A percentile compares a stretch with the other conserved stretches of the same genome.
These are phyloP conservation scores for Rallus crepitans DNA, from an alignment of 2,797 vertebrate genomes.

Conservation along the genomic window DNA sequence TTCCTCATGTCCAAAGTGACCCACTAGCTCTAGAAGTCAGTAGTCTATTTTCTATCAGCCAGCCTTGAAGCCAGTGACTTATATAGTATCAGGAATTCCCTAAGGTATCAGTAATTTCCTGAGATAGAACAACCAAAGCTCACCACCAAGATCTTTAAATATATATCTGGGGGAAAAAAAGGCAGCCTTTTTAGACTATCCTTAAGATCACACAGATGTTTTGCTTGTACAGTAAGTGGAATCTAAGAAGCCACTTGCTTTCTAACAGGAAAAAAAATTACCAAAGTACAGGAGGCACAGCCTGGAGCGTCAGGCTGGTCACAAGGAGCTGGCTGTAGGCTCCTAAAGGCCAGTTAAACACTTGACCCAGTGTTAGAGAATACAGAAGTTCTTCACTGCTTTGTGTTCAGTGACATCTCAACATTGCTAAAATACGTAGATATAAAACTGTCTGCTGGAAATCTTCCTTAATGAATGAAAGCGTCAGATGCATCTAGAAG, in stretches of 20 bases:
- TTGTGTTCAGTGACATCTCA: conserved; percentile 4
- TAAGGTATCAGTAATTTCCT: background rate
- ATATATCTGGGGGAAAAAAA: background rate
- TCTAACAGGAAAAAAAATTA: background rate
- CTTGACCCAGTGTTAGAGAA: background rate
- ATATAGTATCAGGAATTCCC: background rate
- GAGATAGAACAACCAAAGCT: background rate
- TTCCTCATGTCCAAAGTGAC: background rate
- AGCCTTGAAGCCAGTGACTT: background rate
- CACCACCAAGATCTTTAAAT: background rate
- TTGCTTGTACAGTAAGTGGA: background rate
- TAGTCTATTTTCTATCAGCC: background rate
- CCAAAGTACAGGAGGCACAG: background rate
- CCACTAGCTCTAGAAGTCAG: background rate
- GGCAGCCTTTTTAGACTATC: background rate
- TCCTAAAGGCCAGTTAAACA: background rate
- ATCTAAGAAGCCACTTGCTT: background rate
- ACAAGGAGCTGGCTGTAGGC: background rate
- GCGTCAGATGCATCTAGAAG: conserved; percentile 22
- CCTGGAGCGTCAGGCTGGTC: background rate
- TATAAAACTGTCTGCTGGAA: conserved; percentile 18
- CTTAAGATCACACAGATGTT: background rate
- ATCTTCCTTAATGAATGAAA: conserved; percentile 45
- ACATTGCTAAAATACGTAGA: conserved; percentile 4
- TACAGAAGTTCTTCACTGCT: background rate